phyloP scores from a whole-genome alignment of 64 coral and sea anemone genomes.

The Hydrozoanthus tunicans region DNA sequence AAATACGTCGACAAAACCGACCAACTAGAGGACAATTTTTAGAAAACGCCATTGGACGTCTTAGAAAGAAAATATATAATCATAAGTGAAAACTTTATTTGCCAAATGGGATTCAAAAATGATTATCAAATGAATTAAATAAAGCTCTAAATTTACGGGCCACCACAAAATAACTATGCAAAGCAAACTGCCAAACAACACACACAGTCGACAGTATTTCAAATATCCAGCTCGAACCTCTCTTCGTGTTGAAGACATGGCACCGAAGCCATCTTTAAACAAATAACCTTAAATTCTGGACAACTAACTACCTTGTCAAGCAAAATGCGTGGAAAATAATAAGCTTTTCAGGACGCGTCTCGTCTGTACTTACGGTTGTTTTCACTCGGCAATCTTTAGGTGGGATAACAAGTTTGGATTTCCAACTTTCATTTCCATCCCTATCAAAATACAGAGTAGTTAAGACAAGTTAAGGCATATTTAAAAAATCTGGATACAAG shows the following conservation, averaged over 20 bases:
- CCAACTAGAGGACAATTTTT: background rate
- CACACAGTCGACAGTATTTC: too few species aligned
- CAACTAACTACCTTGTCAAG: background rate
- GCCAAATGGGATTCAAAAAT: background rate
- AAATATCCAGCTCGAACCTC: too few species aligned
- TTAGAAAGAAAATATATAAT: background rate
- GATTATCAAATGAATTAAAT: background rate
- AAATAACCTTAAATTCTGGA: background rate
- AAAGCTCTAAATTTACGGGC: too few species aligned
- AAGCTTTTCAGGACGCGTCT: background rate
- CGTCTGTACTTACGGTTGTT: conserved; percentile 3
- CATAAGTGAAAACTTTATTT: background rate
- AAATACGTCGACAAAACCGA: background rate
- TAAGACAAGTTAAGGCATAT: background rate
- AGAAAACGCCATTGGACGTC: background rate
- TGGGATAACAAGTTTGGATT: conserved; percentile 44
- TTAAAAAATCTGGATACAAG: background rate
- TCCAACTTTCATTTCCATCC: conserved; percentile 50
- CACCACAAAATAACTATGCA: too few species aligned
- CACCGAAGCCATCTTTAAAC: too few species aligned
- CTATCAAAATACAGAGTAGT: background rate
- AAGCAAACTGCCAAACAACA: too few species aligned
- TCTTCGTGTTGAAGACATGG: too few species aligned
- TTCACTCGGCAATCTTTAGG: conserved; percentile 28
- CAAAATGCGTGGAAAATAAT: background rate